Conservation (phyloP, 2,888 invertebrate species). For the Eupithecia exiguata region DNA sequence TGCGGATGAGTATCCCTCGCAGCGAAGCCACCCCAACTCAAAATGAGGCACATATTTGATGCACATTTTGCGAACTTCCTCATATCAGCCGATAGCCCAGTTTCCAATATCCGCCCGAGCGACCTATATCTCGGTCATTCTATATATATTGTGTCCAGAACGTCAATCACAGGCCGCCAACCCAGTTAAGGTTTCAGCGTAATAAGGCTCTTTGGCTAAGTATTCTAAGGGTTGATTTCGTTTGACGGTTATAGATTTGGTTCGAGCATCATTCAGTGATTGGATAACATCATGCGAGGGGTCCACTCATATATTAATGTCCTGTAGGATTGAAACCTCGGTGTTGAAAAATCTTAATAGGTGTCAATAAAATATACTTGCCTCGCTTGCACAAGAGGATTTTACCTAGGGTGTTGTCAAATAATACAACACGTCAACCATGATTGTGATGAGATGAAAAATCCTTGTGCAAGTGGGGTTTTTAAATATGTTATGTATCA, state of each 20-base stretch:
- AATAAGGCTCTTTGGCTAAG: conserved; percentile 1
- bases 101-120: conserved; percentile 50
- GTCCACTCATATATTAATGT: conserved; percentile 1
- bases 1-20: not conserved
- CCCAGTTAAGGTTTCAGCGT: conserved; percentile 17
- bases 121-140: conserved; percentile 51
- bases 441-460: too few species aligned
- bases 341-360: not conserved
- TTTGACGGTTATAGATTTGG: not conserved
- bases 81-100: conserved; percentile 23
- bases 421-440: too few species aligned
- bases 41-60: conserved; percentile 21
- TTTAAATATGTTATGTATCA: too few species aligned
- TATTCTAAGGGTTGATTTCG: conserved; percentile 8
- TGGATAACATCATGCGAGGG: not conserved
- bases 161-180: conserved; percentile 45
- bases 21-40: not conserved
- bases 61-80: conserved; percentile 12
- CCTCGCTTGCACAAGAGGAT: not conserved
- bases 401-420: not conserved
- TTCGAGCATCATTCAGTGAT: not conserved
- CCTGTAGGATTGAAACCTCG: not conserved
- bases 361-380: not conserved
- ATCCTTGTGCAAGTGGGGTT: too few species aligned
- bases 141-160: conserved; percentile 40